Evolutionary conservation across 2,888 invertebrate species (phyloP).

Genomic region (Pseudanteris insignis): DNA sequence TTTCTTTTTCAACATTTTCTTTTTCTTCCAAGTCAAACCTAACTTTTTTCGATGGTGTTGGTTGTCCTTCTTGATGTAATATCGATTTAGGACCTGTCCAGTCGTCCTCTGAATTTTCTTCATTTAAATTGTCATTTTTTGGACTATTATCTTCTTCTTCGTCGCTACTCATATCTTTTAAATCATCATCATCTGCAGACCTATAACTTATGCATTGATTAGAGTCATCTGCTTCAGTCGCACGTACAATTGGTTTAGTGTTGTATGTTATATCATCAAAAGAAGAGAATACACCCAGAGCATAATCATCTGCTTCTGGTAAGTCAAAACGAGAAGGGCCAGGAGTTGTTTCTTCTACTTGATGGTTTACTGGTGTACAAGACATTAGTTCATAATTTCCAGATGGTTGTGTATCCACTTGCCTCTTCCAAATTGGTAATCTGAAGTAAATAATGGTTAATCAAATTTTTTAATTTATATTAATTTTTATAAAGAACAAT

Average conservation of each 20-base stretch:
- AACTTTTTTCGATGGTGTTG: slow-evolving; percentile 65
- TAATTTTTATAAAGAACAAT: too few species aligned
- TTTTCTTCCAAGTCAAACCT: slow-evolving; percentile 73
- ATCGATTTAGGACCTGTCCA: slow-evolving; percentile 61
- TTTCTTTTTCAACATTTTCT: slow-evolving; percentile 68
- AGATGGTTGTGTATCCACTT: slow-evolving; percentile 30
- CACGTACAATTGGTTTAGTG: slow-evolving; percentile 75
- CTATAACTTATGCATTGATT: slow-evolving; percentile 59
- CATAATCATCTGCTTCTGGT: slow-evolving; percentile 77
- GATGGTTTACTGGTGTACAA: slow-evolving; percentile 50
- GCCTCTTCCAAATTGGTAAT: slow-evolving; percentile 41
- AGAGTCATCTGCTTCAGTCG: slow-evolving; percentile 63
- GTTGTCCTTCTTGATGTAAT: slow-evolving; percentile 54
- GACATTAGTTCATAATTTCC: slow-evolving; percentile 52
- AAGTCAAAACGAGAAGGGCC: slow-evolving; percentile 75
- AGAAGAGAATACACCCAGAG: slow-evolving; percentile 72
- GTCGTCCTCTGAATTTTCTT: slow-evolving; percentile 60
- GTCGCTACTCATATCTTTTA: slow-evolving; percentile 18
- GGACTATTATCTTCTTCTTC: slow-evolving; percentile 20
- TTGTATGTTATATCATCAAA: slow-evolving; percentile 78
- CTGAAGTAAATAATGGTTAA: neutral
- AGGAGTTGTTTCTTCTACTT: slow-evolving; percentile 66
- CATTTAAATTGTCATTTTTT: slow-evolving; percentile 48
- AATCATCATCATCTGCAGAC: slow-evolving; percentile 14
- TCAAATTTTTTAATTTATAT: too few species aligned